Evolutionary conservation across 2,113 vertebrate species (phyloP).

Genomic region (Boulengeromyrus knoepffleri): DNA sequence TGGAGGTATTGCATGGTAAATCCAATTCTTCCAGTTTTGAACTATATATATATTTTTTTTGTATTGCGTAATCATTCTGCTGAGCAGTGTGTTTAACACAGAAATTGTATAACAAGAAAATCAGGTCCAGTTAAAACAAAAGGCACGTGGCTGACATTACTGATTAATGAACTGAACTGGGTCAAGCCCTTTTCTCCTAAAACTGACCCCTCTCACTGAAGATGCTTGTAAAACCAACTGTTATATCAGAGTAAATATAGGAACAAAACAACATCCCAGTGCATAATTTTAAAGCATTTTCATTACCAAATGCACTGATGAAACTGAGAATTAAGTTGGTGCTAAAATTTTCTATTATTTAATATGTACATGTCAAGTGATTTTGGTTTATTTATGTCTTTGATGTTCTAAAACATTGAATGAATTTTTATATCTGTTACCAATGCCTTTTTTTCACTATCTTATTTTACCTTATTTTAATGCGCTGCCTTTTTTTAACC

Average conservation of each 20-base stretch:
- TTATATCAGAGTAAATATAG: neutral
- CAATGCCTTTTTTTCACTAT: slow-evolving; percentile 9
- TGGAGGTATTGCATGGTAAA: neutral
- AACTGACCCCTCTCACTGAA: neutral
- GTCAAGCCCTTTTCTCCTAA: neutral
- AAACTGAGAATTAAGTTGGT: slow-evolving; percentile 3
- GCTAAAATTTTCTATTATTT: neutral
- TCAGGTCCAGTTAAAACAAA: slow-evolving; percentile 1
- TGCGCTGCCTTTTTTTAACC: slow-evolving; percentile 10
- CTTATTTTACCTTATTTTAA: slow-evolving; percentile 4
- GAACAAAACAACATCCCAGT: slow-evolving; percentile 2
- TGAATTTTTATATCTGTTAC: slow-evolving; percentile 9
- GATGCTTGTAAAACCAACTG: neutral
- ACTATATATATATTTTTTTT: neutral
- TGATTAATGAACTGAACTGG: neutral
- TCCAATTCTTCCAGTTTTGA: slow-evolving; percentile 20
- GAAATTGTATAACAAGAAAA: neutral
- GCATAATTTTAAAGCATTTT: neutral
- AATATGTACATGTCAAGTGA: neutral
- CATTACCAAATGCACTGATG: neutral
- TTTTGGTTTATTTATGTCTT: slow-evolving; percentile 18
- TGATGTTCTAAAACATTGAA: neutral
- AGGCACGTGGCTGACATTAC: neutral
- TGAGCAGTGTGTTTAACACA: neutral
- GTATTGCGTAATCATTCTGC: neutral